Conservation (phyloP, 2,888 invertebrate genomes). For the Philonicus albiceps region DNA sequence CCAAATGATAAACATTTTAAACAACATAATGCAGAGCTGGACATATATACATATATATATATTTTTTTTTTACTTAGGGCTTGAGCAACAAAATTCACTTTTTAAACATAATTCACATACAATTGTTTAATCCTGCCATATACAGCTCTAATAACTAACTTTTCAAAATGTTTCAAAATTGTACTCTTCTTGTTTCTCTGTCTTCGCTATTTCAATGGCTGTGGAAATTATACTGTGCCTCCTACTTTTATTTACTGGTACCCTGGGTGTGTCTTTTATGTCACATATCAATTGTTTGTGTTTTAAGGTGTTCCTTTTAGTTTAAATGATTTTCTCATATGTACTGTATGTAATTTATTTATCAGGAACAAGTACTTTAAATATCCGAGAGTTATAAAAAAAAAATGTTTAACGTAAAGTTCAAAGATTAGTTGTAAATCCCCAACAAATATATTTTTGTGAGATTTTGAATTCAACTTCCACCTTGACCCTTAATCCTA, state of each 20-base stretch:
- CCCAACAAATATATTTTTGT: too few species aligned
- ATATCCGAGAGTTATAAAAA: not conserved
- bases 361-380: not conserved
- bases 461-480: too few species aligned
- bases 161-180: not conserved
- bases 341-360: not conserved
- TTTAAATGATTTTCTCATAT: not conserved
- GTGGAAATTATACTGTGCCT: not conserved
- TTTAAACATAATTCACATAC: not conserved
- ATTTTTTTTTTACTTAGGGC: not conserved
- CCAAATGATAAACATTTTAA: not conserved
- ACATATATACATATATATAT: not conserved
- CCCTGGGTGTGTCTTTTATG: conserved; percentile 27
- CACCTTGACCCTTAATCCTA: too few species aligned
- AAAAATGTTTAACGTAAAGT: too few species aligned
- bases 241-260: conserved; percentile 8
- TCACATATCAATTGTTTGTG: conserved; percentile 2
- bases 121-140: not conserved
- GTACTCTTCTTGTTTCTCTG: not conserved
- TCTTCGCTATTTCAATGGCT: not conserved
- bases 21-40: not conserved
- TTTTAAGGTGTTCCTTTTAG: not conserved
- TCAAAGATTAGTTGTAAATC: too few species aligned
- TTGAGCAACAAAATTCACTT: not conserved
- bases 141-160: not conserved